A percentile compares a stretch with the other conserved stretches of the same genome.
Evolutionary conservation across 2,797 vertebrate species (phyloP).

Genomic region (Adrianichthys oophorus): DNA sequence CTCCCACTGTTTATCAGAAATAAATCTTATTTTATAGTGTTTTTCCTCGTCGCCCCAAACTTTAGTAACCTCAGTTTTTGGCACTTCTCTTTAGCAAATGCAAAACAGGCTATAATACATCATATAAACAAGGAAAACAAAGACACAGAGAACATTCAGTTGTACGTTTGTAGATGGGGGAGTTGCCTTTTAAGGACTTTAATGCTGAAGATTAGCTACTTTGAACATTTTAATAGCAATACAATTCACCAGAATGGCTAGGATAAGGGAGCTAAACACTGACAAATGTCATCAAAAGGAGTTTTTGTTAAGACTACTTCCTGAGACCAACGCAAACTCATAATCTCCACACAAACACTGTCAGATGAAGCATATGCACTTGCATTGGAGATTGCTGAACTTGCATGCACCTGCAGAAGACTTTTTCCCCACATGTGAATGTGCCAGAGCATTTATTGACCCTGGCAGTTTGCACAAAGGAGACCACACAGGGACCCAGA

Average conservation of each 20-base stretch:
- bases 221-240: conserved; percentile 30
- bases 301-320: conserved; percentile 57
- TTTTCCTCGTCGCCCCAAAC: no score
- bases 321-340: conserved; percentile 39
- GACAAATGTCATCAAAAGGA: conserved; percentile 41
- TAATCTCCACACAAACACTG: conserved; percentile 58
- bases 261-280: conserved; percentile 28
- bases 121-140: conserved; percentile 14
- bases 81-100: no score
- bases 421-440: conserved; percentile 6
- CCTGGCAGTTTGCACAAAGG: conserved; percentile 8
- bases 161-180: conserved; percentile 16
- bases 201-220: conserved; percentile 46
- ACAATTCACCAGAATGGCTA: conserved; percentile 27
- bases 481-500: conserved; percentile 52
- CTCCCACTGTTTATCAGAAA: no score
- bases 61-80: no score
- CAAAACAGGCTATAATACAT: no score
- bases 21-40: no score
- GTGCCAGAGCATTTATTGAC: conserved; percentile 10
- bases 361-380: conserved; percentile 57
- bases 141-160: conserved; percentile 38
- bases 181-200: conserved; percentile 68
- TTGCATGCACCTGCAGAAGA: conserved; percentile 32
- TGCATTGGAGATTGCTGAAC: conserved; percentile 13